Evolutionary conservation across 2,888 invertebrate species (phyloP).

Genomic region (Dasypolia templi): DNA sequence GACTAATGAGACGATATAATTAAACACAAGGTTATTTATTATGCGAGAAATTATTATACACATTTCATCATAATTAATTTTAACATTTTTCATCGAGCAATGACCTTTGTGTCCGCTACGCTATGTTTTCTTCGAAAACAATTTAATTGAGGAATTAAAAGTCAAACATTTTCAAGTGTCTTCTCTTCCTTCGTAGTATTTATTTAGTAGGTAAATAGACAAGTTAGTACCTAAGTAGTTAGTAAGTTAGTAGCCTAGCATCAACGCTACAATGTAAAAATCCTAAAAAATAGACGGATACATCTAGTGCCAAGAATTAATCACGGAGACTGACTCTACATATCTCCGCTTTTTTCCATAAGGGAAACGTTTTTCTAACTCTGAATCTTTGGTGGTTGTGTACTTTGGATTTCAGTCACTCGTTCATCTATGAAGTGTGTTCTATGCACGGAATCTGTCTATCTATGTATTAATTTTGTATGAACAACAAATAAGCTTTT

Average conservation of each 20-base stretch:
- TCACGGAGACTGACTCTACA: conserved; percentile 8
- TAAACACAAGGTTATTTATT: conserved; percentile 53
- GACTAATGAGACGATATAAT: conserved; percentile 56
- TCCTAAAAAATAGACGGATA: conserved; percentile 24
- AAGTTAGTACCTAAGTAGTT: too few relatives aligned
- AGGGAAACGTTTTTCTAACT: not conserved
- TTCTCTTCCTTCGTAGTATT: conserved; percentile 9
- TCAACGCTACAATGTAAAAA: conserved; percentile 1
- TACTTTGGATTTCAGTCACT: too few relatives aligned
- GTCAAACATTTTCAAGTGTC: conserved; percentile 1
- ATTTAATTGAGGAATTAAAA: conserved; percentile 37
- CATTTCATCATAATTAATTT: conserved; percentile 43
- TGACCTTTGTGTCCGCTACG: conserved; percentile 29
- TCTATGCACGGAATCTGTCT: too few relatives aligned
- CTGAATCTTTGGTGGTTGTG: not conserved
- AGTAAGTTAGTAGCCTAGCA: not conserved
- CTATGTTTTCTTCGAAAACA: conserved; percentile 23
- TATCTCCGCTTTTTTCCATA: not conserved
- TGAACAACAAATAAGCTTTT: too few relatives aligned
- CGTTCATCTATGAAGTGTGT: too few relatives aligned
- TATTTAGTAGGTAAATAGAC: not conserved
- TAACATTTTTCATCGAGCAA: conserved; percentile 18
- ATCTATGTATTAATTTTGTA: too few relatives aligned
- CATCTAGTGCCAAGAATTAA: conserved; percentile 48
- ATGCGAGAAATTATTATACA: conserved; percentile 19